Base-by-base conservation (phyloP, 2,888 invertebrate genomes). In the Fabriciana adippe region DNA sequence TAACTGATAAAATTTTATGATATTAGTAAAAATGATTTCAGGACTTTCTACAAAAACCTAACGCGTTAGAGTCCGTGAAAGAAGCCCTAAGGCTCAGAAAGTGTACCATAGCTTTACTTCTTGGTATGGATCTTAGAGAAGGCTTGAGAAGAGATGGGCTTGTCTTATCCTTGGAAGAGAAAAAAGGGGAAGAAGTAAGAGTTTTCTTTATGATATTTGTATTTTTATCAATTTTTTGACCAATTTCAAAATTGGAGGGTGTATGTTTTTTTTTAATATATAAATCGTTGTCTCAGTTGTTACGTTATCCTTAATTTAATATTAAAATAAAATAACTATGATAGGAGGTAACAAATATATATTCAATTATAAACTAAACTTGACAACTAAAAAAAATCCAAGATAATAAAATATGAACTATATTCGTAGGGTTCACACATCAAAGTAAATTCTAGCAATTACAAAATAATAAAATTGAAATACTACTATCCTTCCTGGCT, bases 141-240 rank as follows among this genome's bases (percentile, higher is more conserved):
- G 88, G 86, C 1, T 86, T 95, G 6, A 80, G 83, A 61, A 90
- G 96, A 64, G 96, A 96, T 80, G 78, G 94, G 0, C 96, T 94
- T 13, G 16, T 60, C 8, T 18, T 53, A 48, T 48, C 59, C 1
- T 5, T 6, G 26, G 59, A 59, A 13, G 16, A 59, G n/a, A 31
- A 8, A 8, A 16, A 60, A 16, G 54, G 18, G 18, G 59, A 48
- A 14, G 31, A 45, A 41, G 59, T 68, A 16, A 54, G 15, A 31
- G 11, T 51, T 35, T 41, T 41, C 2, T 41, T 3, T 35, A 11
- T 11, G 8, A 18, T 18, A 18, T 55, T 45, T 15, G 47, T 4
- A n/a, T 55, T 41, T 31, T 0, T 41, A 11, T 35, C 8, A 41
- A 41, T 41, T 35, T 35, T 35, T 18, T 18, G 1, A 41, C 35